Conservation (phyloP, 2,888 invertebrate species). For the Allacma fusca region DNA sequence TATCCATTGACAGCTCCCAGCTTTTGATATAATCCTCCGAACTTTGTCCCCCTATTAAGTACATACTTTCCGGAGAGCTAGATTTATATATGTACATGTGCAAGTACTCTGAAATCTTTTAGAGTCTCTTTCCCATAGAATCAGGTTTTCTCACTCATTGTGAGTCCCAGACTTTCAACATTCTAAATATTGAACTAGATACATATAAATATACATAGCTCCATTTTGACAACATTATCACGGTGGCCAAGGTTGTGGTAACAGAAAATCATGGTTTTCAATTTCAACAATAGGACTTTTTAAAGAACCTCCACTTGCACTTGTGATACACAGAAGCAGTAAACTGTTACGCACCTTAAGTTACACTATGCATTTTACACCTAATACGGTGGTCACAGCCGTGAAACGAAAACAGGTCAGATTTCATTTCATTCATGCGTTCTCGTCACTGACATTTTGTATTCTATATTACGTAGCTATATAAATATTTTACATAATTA, state of each 20-base stretch:
- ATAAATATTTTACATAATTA: background rate
- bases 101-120: background rate
- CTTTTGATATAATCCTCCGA: background rate
- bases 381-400: background rate
- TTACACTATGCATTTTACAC: background rate
- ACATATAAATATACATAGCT: too few relatives aligned
- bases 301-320: background rate
- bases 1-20: background rate
- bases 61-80: too few relatives aligned
- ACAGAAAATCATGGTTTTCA: background rate
- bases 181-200: too few relatives aligned
- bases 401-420: constrained; percentile 22
- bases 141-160: background rate
- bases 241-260: background rate
- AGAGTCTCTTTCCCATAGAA: background rate
- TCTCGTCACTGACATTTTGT: too few relatives aligned
- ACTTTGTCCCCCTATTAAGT: too few relatives aligned
- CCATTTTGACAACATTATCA: background rate
- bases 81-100: too few relatives aligned
- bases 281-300: background rate
- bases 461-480: too few relatives aligned
- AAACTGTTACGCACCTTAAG: constrained; percentile 1
- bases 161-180: too few relatives aligned
- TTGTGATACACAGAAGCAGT: background rate
- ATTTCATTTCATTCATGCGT: constrained; percentile 26